Conservation (phyloP, 2,797 vertebrate species). For the Gila robusta region DNA sequence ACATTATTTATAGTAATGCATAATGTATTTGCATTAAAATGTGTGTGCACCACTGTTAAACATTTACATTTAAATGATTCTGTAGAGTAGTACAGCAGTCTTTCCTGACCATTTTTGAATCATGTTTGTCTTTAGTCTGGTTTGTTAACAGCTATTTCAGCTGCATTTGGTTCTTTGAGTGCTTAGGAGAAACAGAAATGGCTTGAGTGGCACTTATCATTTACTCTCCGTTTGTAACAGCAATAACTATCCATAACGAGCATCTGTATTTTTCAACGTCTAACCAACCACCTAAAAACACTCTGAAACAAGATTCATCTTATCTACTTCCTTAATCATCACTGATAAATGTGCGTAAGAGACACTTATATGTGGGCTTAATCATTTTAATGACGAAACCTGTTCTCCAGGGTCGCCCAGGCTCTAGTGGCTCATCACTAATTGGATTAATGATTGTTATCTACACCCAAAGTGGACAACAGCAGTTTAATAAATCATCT, state of each 20-base stretch:
- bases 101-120: not conserved
- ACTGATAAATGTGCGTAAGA: constrained; percentile 24
- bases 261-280: constrained; percentile 11
- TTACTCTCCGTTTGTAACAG: not conserved
- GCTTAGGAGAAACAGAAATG: not conserved
- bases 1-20: not conserved
- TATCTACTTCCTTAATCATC: constrained; percentile 18
- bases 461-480: constrained; percentile 76
- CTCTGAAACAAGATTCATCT: constrained; percentile 13
- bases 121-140: not conserved
- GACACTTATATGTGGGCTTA: constrained; percentile 32
- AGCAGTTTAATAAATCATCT: constrained; percentile 79
- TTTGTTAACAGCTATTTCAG: not conserved
- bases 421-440: constrained; percentile 77
- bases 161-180: not conserved
- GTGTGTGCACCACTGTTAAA: not conserved
- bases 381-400: constrained; percentile 41
- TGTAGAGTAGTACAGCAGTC: not conserved
- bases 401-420: constrained; percentile 58
- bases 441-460: constrained; percentile 81
- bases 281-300: constrained; percentile 20
- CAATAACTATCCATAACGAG: not conserved
- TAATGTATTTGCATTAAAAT: not conserved
- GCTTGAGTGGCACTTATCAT: not conserved
- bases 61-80: not conserved